Conservation (phyloP, 1,140 invertebrate genomes). For the Zaprionus africanus region DNA sequence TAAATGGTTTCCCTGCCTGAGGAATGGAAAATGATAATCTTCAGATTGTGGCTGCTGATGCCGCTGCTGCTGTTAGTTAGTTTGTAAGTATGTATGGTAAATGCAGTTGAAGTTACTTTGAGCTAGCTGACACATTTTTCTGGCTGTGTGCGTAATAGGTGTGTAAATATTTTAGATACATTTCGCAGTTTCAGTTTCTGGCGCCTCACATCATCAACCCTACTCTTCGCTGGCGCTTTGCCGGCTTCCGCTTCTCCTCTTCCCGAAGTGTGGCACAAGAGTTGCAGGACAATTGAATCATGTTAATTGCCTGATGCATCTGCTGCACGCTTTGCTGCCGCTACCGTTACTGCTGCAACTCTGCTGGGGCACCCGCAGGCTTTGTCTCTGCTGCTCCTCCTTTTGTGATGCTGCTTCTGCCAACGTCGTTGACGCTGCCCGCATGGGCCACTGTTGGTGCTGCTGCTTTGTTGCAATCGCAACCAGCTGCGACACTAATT, state of each 20-base stretch:
- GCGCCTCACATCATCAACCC: conserved; percentile 51
- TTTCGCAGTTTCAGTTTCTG: conserved; percentile 64
- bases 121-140: conserved; percentile 72
- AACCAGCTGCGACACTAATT: conserved; percentile 69
- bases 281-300: conserved; percentile 78
- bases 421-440: not conserved
- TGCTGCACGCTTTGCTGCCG: conserved; percentile 53
- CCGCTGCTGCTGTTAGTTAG: conserved; percentile 20
- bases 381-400: conserved; percentile 21
- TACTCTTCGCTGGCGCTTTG: conserved; percentile 42
- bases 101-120: conserved; percentile 77
- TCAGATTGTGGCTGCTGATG: not conserved
- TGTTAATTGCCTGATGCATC: conserved; percentile 78
- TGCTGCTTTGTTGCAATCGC: conserved; percentile 45
- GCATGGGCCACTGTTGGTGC: conserved; percentile 16
- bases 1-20: conserved; percentile 28
- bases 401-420: conserved; percentile 18
- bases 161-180: conserved; percentile 74
- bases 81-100: conserved; percentile 48
- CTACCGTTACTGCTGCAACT: conserved; percentile 31
- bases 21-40: conserved; percentile 14
- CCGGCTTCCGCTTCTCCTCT: conserved; percentile 19
- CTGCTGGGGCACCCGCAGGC: conserved; percentile 59
- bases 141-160: conserved; percentile 18
- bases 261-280: conserved; percentile 77